These are phyloP conservation scores for Meandrusa payeni DNA, from an alignment of 2,888 invertebrate genomes.

Conservation along the genomic window DNA sequence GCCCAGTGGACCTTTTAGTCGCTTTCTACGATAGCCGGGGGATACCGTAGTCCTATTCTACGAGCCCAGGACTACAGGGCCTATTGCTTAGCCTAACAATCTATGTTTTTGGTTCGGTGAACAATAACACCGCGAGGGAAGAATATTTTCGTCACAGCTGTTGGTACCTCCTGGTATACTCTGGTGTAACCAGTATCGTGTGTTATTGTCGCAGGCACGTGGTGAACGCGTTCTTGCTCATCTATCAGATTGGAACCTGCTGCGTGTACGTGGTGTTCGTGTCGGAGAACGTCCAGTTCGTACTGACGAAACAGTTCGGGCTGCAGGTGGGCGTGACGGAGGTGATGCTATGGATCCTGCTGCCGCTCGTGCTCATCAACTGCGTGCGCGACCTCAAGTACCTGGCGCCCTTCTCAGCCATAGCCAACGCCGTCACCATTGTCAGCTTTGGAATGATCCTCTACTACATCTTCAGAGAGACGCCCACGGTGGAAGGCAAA, in stretches of 20 bases:
- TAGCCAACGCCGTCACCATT: constrained; percentile 93
- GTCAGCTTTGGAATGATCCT: constrained; percentile 92
- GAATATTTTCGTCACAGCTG: no score
- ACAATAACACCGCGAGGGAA: no score
- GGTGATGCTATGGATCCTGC: constrained; percentile 86
- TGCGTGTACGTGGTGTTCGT: constrained; percentile 98
- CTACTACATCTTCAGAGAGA: constrained; percentile 90
- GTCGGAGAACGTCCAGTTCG: constrained; percentile 89
- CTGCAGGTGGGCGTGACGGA: constrained; percentile 78
- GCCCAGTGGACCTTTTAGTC: no score
- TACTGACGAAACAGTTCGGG: constrained; percentile 77
- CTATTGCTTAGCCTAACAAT: no score
- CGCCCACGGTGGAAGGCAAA: constrained; percentile 83
- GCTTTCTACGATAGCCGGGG: no score
- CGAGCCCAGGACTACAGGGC: no score
- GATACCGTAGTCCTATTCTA: no score
- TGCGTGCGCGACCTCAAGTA: constrained; percentile 92
- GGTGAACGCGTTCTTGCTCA: constrained; percentile 87
- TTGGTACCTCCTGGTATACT: no score
- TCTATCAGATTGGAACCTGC: constrained; percentile 97
- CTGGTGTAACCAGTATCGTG: no score
- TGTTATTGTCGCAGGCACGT: constrained; percentile 80
- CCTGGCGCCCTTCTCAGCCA: constrained; percentile 93
- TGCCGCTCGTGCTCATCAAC: constrained; percentile 89
- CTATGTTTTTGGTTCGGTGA: no score